Conservation (phyloP, 2,797 vertebrate genomes). For the Tokudaia tokunoshimensis region DNA sequence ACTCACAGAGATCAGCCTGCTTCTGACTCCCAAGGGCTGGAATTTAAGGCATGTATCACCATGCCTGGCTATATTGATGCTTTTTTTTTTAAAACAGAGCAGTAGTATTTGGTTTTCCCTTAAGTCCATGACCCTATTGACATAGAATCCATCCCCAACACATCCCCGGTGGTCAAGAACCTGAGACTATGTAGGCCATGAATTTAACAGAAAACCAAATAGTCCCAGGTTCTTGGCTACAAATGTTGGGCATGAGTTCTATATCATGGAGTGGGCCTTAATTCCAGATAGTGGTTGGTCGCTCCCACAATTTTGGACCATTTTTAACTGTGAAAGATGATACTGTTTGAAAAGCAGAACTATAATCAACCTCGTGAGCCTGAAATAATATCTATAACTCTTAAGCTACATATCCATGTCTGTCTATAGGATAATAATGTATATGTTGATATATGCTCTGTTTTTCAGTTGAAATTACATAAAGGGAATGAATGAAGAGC, state of each 20-base stretch:
- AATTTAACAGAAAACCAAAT: not conserved
- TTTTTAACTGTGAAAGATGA: not conserved
- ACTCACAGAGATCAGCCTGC: too few species aligned
- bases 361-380: not conserved
- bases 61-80: not conserved
- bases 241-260: too few species aligned
- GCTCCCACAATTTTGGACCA: too few species aligned
- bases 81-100: not conserved
- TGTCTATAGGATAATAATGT: not conserved
- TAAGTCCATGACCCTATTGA: not conserved
- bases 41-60: too few species aligned
- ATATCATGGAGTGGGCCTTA: not conserved
- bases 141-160: too few species aligned
- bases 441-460: not conserved
- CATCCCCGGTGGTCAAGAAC: too few species aligned
- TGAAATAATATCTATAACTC: not conserved
- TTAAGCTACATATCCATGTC: not conserved
- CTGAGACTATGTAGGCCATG: too few species aligned
- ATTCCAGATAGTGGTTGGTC: not conserved
- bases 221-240: not conserved
- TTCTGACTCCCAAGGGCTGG: too few species aligned
- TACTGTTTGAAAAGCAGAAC: constrained; percentile 26
- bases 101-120: not conserved
- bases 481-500: not conserved
- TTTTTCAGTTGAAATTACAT: not conserved